A percentile compares a stretch with the other conserved stretches of the same genome.
Evolutionary conservation across 2,113 vertebrate species (phyloP).

Genomic region (Alouatta palliata): DNA sequence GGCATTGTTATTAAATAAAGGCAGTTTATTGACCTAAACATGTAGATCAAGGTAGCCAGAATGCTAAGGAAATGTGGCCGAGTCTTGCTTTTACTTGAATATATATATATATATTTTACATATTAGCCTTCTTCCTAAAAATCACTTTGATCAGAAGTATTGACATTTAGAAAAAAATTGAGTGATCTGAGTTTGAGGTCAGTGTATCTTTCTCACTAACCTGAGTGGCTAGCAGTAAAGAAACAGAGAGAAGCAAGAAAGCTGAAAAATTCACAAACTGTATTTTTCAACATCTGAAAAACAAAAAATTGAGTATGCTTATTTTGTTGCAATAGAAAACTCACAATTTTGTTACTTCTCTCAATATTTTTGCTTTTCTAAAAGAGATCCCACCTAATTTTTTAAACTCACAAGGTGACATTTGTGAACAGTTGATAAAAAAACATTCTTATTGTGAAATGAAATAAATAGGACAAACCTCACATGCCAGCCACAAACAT

Average conservation of each 20-base stretch:
- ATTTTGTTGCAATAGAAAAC: neutral
- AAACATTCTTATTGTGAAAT: neutral
- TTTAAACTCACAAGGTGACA: neutral
- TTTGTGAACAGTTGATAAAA: neutral
- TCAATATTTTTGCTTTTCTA: neutral
- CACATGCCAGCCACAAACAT: neutral
- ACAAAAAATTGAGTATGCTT: neutral
- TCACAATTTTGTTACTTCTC: neutral
- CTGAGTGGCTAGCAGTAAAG: neutral
- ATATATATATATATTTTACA: no score
- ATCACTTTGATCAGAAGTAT: neutral
- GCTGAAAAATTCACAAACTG: neutral
- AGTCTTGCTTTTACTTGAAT: slow-evolving; percentile 19
- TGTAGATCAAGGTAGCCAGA: neutral
- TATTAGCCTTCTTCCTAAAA: neutral
- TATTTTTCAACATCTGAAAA: neutral
- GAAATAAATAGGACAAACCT: neutral
- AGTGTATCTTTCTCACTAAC: neutral
- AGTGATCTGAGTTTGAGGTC: neutral
- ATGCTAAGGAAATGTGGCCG: neutral
- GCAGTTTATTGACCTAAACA: neutral
- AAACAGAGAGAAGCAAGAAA: neutral
- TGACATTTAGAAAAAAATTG: neutral
- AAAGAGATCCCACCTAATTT: neutral
- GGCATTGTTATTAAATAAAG: neutral